Conservation (phyloP, 2,113 vertebrate genomes). For the Neolamprologus cancellatus region DNA sequence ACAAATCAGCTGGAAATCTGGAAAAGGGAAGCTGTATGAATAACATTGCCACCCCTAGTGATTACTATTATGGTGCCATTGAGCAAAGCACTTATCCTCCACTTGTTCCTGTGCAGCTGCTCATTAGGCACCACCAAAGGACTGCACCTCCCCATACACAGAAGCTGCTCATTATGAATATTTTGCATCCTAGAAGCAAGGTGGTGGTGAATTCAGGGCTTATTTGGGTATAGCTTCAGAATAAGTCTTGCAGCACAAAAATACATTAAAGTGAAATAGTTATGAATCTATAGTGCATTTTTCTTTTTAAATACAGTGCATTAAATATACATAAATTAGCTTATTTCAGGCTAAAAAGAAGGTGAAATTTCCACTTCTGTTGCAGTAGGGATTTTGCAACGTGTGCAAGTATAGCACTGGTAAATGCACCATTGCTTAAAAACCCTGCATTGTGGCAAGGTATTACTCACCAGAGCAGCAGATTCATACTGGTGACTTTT, state of each 20-base stretch:
- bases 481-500: background rate
- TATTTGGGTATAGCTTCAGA: background rate
- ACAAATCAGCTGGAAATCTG: slow-evolving; percentile 3
- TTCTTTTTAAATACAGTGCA: background rate
- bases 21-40: slow-evolving; percentile 13
- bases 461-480: background rate
- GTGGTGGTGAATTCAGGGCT: background rate
- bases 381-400: background rate
- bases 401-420: background rate
- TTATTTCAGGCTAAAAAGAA: background rate
- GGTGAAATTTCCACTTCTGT: background rate
- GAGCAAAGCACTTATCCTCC: slow-evolving; percentile 37
- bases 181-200: background rate
- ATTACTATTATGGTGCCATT: slow-evolving; percentile 24
- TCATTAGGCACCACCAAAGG: slow-evolving; percentile 25
- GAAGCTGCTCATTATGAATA: background rate
- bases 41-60: slow-evolving; percentile 12
- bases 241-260: background rate
- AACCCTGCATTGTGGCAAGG: background rate
- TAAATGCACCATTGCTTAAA: background rate
- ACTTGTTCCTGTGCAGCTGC: slow-evolving; percentile 50
- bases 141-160: background rate
- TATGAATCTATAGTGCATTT: background rate
- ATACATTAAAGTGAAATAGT: background rate
- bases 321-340: background rate